Base-by-base conservation (phyloP, 2,113 vertebrate genomes). In the Syngnathus floridae region DNA sequence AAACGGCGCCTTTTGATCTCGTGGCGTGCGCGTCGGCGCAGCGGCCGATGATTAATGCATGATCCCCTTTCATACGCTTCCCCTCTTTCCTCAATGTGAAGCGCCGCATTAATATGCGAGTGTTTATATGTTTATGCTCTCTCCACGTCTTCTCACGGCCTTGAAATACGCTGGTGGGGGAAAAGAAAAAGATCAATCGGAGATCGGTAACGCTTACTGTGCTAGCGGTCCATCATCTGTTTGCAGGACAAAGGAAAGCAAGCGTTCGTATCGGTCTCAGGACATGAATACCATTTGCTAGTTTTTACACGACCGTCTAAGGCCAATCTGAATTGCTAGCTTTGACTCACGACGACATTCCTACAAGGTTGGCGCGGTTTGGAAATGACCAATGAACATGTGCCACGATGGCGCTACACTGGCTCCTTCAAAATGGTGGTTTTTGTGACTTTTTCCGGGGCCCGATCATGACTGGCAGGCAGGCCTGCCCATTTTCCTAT, bases 61-160 rank as follows among this genome's bases (percentile, higher is more conserved):
- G 61, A 69, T 56, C 74, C 51, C 54, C 35, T 49, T 62, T 65
- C 56, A 54, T 63, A 63, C 41, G 5, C 22, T 55, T 76, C 54
- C 49, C 19, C 66, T 38, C 43, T 41, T 57, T 41, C 22, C 59
- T 71, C 54, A 1, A n/a, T 35, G 35, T 64, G 45, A 61, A 6
- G 62, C 57, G 2, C 8, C 8, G n/a, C 72, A 68, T 77, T 71
- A 77, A 77, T 67, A 57, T 64, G 57, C 45, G 65, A 66, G 49
- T 76, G 71, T 74, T 76, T 70, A 63, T 46, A n/a, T 78, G 71
- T 80, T 72, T 78, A 65, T n/a, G 41, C 54, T 71, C 67, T 58
- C 66, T 72, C 12, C 12, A 55, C n/a, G 55, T 51, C 66, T 62
- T 8, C 38, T 61, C 59, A 14, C 59, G 36, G 49, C 54, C 26